Evolutionary conservation across 2,113 vertebrate species (phyloP).

Genomic region (Callopanchax toddi): DNA sequence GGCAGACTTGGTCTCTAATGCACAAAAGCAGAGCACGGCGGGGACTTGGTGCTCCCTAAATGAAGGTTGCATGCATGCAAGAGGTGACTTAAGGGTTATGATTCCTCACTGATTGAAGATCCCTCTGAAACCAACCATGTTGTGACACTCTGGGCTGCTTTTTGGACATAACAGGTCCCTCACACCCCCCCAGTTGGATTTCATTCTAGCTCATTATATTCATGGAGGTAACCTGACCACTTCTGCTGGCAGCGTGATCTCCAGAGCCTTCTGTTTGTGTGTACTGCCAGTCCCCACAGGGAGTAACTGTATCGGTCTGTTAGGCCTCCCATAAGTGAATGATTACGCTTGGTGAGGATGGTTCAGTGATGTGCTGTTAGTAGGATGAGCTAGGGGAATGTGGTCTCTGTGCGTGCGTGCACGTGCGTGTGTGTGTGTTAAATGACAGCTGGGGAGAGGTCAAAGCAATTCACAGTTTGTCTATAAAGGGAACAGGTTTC

Average conservation of each 20-base stretch:
- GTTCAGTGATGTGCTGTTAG: conserved; percentile 43
- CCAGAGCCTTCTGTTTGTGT: conserved; percentile 61
- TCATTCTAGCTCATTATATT: conserved; percentile 57
- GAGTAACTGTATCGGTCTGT: conserved; percentile 64
- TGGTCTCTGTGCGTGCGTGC: conserved; percentile 38
- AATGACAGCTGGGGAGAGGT: conserved; percentile 50
- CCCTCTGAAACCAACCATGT: conserved; percentile 35
- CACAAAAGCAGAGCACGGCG: conserved; percentile 62
- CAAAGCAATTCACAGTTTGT: conserved; percentile 31
- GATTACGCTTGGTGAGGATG: conserved; percentile 60
- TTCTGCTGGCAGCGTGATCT: conserved; percentile 51
- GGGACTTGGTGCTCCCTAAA: conserved; percentile 27
- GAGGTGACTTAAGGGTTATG: conserved; percentile 59
- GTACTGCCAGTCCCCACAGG: conserved; percentile 57
- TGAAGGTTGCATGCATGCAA: conserved; percentile 46
- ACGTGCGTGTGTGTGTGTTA: conserved; percentile 36
- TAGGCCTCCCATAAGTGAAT: conserved; percentile 71
- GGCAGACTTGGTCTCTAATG: conserved; percentile 49
- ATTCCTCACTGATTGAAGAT: conserved; percentile 35
- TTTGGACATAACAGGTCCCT: conserved; percentile 42
- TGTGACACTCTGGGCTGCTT: conserved; percentile 62
- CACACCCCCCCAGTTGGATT: conserved; percentile 50
- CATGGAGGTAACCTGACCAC: conserved; percentile 62
- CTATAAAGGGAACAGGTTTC: conserved; percentile 53
- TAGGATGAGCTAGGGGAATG: conserved; percentile 41